Percentiles rank a stretch among this genome's conserved stretches.
These are phyloP conservation scores for Yponomeuta sedellus DNA, from an alignment of 2,888 invertebrate genomes.

Conservation along the genomic window DNA sequence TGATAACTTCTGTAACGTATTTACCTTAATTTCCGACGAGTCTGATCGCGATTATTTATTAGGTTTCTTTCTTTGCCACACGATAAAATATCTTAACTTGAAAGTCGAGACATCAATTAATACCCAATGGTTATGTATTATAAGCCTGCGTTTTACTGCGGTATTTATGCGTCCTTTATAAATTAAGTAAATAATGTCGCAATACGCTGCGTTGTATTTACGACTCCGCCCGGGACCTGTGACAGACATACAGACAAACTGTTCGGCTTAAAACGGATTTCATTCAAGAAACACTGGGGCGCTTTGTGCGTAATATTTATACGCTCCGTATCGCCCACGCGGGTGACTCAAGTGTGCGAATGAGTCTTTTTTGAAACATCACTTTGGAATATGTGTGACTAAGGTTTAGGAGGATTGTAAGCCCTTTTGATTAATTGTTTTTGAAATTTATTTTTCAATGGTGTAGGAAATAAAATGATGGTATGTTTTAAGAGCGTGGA, in stretches of 20 bases:
- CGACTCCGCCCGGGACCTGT: not conserved
- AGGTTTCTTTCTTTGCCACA: no score
- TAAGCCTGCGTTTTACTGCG: not conserved
- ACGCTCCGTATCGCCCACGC: not conserved
- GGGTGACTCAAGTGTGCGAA: not conserved
- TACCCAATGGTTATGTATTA: no score
- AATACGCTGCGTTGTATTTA: not conserved
- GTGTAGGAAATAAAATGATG: no score
- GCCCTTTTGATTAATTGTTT: not conserved
- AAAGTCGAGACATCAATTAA: no score
- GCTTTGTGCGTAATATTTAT: not conserved
- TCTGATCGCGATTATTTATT: no score
- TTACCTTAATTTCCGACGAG: no score
- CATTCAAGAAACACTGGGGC: not conserved
- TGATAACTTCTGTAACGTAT: no score
- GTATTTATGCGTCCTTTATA: not conserved
- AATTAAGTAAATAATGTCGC: not conserved
- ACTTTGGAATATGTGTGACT: not conserved
- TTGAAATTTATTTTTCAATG: no score
- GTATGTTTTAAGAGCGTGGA: no score
- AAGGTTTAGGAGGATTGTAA: not conserved
- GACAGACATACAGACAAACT: not conserved
- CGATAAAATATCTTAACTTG: no score
- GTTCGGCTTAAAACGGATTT: not conserved
- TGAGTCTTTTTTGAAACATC: not conserved